Conservation (phyloP, 2,888 invertebrate genomes). For the Stenchaetothrips biformis region DNA sequence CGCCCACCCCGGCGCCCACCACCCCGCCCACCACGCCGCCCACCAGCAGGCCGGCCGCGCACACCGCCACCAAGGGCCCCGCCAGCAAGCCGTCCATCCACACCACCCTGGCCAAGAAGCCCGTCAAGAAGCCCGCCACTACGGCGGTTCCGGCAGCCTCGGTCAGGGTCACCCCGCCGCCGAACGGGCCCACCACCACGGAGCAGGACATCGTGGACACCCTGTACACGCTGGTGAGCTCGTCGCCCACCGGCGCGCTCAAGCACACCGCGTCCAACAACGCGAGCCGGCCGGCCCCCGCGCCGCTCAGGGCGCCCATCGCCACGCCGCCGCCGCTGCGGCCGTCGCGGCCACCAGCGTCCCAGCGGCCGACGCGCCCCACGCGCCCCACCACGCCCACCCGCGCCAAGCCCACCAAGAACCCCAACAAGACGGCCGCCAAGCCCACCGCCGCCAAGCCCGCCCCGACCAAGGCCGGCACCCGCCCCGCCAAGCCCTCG, state of each 20-base stretch:
- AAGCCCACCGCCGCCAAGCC: neutral
- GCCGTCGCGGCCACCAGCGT: neutral
- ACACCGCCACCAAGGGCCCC: neutral
- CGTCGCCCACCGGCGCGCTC: slow-evolving; percentile 28
- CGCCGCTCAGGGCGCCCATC: neutral
- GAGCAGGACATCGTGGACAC: slow-evolving; percentile 25
- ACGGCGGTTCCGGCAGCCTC: slow-evolving; percentile 17
- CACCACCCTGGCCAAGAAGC: neutral
- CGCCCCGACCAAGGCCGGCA: neutral
- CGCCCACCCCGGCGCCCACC: slow-evolving; percentile 29
- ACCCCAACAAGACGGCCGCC: neutral
- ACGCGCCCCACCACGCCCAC: neutral
- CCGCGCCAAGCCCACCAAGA: neutral
- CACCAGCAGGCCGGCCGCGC: slow-evolving; percentile 12
- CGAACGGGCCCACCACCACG: neutral
- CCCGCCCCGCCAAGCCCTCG: neutral
- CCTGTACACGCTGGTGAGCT: slow-evolving; percentile 11
- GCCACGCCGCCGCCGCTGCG: neutral
- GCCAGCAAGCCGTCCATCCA: neutral
- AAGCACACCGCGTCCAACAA: slow-evolving; percentile 26
- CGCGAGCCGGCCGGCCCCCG: neutral
- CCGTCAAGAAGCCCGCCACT: neutral
- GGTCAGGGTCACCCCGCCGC: neutral
- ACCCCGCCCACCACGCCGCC: neutral
- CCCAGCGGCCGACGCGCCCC: neutral